A percentile compares a stretch with the other conserved stretches of the same genome.
phyloP scores from a whole-genome alignment of 2,888 invertebrate species.

The Epirrhoe alternata region DNA sequence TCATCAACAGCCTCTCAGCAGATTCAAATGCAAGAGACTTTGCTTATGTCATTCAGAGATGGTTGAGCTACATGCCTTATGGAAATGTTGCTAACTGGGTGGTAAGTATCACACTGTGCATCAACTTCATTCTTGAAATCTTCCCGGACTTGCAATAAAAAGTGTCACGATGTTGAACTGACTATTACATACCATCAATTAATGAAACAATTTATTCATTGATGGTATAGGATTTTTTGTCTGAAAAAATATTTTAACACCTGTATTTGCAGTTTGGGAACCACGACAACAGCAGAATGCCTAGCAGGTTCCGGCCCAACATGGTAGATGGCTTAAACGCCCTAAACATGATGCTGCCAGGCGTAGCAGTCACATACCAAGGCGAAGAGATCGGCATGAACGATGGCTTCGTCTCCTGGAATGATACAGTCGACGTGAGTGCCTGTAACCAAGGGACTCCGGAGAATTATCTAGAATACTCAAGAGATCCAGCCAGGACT shows the following conservation, averaged over 20 bases:
- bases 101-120: constrained; percentile 64
- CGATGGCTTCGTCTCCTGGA: constrained; percentile 84
- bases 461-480: constrained; percentile 79
- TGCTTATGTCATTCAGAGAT: constrained; percentile 79
- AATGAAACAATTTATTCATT: no score
- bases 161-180: no score
- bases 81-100: constrained; percentile 87
- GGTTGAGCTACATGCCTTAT: constrained; percentile 86
- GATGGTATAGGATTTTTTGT: neutral
- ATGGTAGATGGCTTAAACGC: constrained; percentile 89
- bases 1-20: constrained; percentile 79
- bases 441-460: constrained; percentile 82
- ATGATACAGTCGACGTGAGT: constrained; percentile 84
- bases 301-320: constrained; percentile 86
- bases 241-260: neutral
- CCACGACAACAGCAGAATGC: constrained; percentile 88
- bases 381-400: constrained; percentile 92
- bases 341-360: constrained; percentile 89
- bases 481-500: constrained; percentile 87
- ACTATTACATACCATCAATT: no score
- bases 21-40: constrained; percentile 77
- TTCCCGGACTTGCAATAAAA: neutral
- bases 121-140: no score
- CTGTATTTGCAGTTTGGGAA: constrained; percentile 85
- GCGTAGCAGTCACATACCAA: constrained; percentile 92